Percentiles rank a stretch among this genome's conserved stretches.
Conservation (phyloP, 2,113 vertebrate genomes). For the Zapornia atra region DNA sequence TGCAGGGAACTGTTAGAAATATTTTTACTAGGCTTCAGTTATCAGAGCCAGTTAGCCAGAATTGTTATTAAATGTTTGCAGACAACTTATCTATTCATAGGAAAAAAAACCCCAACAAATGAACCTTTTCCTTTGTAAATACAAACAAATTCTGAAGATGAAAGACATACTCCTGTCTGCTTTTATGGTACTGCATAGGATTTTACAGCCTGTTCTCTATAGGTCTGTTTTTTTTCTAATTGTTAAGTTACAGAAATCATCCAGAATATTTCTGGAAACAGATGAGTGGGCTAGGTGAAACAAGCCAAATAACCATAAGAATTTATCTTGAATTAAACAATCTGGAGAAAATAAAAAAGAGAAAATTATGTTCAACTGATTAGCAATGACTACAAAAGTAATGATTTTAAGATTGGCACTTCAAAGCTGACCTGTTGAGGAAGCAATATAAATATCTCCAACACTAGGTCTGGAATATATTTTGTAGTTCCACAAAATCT, state of each 20-base stretch:
- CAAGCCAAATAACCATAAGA: not conserved
- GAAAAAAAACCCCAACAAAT: not conserved
- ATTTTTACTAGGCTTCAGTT: not conserved
- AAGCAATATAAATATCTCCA: not conserved
- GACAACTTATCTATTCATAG: not conserved
- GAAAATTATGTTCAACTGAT: not conserved
- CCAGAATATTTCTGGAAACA: not conserved
- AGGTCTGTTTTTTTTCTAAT: not conserved
- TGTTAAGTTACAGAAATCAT: not conserved
- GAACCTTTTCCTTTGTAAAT: not conserved
- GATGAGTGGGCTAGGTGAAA: not conserved
- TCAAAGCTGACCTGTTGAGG: not conserved
- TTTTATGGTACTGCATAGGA: not conserved
- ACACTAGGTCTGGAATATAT: not conserved
- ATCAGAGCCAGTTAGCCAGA: not conserved
- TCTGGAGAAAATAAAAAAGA: not conserved
- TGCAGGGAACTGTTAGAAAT: not conserved
- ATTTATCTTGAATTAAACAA: not conserved
- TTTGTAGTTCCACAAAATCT: not conserved
- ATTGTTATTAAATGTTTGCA: conserved; percentile 5
- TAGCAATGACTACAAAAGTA: not conserved
- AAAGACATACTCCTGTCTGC: not conserved
- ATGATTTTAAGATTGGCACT: not conserved
- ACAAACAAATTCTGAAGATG: not conserved
- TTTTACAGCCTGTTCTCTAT: not conserved